A percentile compares a stretch with the other conserved stretches of the same genome.
These are phyloP conservation scores for Malurus elegans DNA, from an alignment of 2,113 vertebrate species.

Conservation along the genomic window DNA sequence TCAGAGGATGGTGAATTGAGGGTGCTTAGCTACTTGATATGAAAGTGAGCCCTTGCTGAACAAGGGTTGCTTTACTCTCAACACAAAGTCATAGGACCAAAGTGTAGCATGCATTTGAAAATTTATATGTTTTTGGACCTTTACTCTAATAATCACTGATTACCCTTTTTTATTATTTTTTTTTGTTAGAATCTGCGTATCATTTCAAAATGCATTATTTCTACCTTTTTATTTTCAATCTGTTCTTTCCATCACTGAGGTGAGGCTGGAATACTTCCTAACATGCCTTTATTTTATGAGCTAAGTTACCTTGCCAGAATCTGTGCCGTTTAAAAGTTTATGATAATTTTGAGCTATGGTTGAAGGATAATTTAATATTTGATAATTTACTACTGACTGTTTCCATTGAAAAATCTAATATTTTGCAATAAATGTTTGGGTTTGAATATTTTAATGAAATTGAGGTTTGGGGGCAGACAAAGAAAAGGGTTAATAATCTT, in stretches of 20 bases:
- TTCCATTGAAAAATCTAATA: background rate
- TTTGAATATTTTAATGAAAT: background rate
- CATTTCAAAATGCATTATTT: background rate
- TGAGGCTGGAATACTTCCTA: background rate
- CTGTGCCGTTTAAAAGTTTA: background rate
- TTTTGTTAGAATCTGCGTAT: background rate
- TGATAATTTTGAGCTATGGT: background rate
- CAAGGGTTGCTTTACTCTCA: background rate
- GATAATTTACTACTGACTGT: background rate
- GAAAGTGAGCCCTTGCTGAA: background rate
- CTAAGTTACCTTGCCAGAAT: background rate
- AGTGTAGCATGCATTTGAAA: background rate
- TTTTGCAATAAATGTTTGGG: background rate
- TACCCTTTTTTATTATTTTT: background rate
- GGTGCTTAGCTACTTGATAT: background rate
- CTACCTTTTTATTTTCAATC: background rate
- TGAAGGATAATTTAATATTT: background rate
- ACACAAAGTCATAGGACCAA: background rate
- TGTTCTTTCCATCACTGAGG: background rate
- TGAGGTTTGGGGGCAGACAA: too few species aligned
- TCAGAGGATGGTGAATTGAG: background rate
- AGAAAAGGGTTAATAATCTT: background rate
- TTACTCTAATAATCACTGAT: background rate
- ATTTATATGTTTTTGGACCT: rapidly evolving
- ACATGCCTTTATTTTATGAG: background rate